Evolutionary conservation across 2,888 invertebrate genomes (phyloP).

Genomic region (Thereva nobilitata): DNA sequence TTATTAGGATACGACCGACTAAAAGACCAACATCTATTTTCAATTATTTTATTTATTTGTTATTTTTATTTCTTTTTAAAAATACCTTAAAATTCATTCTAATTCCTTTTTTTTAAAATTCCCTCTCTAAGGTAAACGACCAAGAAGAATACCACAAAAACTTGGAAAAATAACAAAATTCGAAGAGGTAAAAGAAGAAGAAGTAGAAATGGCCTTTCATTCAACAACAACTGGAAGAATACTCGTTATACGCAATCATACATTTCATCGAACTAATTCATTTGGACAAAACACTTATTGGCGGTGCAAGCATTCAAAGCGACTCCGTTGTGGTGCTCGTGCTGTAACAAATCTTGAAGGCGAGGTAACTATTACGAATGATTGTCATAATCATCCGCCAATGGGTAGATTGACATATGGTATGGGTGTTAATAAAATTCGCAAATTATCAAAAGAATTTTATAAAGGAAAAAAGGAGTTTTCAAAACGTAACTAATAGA

Average conservation of each 20-base stretch:
- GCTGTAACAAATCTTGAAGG: constrained; percentile 36
- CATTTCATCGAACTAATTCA: constrained; percentile 39
- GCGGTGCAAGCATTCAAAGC: constrained; percentile 41
- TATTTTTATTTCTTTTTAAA: too few relatives aligned
- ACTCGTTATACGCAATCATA: constrained; percentile 37
- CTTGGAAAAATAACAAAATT: neutral
- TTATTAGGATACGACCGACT: too few relatives aligned
- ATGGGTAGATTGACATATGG: constrained; percentile 36
- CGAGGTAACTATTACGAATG: constrained; percentile 38
- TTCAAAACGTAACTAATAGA: too few relatives aligned
- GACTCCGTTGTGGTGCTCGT: constrained; percentile 40
- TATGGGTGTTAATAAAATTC: constrained; percentile 28
- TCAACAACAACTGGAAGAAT: constrained; percentile 4
- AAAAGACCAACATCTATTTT: too few relatives aligned
- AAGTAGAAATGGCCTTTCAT: constrained; percentile 5
- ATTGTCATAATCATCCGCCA: constrained; percentile 42
- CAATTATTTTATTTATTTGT: too few relatives aligned
- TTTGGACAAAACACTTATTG: constrained; percentile 39
- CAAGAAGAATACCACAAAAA: too few relatives aligned
- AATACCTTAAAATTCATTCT: too few relatives aligned
- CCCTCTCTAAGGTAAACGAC: too few relatives aligned
- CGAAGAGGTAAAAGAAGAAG: neutral
- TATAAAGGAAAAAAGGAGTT: too few relatives aligned
- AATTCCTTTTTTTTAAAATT: too few relatives aligned
- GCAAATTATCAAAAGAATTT: constrained; percentile 6